Percentiles rank a stretch among this genome's conserved stretches.
Evolutionary conservation across 2,113 vertebrate genomes (phyloP).

Genomic region (Tragelaphus strepsiceros): DNA sequence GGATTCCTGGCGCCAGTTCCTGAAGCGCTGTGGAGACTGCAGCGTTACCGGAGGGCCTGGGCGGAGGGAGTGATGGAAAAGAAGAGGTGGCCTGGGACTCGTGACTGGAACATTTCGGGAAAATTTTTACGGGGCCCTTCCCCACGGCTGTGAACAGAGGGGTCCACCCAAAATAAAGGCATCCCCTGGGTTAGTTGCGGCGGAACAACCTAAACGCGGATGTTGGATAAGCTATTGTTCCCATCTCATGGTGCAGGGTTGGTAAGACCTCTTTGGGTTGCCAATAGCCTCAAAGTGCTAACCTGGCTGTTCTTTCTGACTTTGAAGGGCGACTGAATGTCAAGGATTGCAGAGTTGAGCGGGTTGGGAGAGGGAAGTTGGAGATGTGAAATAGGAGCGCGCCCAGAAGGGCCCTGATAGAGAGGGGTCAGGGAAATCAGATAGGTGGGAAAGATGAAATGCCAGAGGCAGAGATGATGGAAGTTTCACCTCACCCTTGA

Average conservation of each 20-base stretch:
- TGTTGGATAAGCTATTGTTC: neutral
- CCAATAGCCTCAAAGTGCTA: neutral
- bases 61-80: neutral
- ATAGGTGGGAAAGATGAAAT: neutral
- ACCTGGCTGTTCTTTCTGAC: neutral
- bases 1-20: neutral
- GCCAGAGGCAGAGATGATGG: neutral
- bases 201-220: neutral
- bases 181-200: neutral
- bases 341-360: neutral
- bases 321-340: constrained; percentile 15
- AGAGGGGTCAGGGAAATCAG: neutral
- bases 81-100: neutral
- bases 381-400: neutral
- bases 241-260: neutral
- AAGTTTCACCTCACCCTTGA: neutral
- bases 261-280: neutral
- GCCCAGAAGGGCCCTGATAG: neutral
- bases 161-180: neutral
- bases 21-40: neutral
- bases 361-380: neutral
- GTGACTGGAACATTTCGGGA: neutral
- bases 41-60: neutral
- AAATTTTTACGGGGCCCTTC: neutral
- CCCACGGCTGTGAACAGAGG: neutral